phyloP scores from a whole-genome alignment of 2,797 vertebrate species.

The Lutjanus argentimaculatus region DNA sequence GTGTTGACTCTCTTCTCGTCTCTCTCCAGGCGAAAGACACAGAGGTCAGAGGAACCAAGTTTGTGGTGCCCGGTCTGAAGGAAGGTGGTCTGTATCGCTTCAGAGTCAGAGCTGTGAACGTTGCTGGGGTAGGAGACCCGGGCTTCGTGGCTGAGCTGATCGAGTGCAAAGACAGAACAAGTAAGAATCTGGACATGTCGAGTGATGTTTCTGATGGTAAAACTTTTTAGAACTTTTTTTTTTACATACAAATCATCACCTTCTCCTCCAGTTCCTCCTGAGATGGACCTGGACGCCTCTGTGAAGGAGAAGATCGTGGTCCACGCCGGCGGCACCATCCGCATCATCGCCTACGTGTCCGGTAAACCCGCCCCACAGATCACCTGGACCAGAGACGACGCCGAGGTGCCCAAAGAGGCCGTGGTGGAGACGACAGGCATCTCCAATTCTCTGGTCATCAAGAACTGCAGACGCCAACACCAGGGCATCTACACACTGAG shows the following conservation, averaged over 20 bases:
- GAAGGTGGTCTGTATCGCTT: conserved; percentile 96
- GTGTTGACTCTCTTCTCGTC: not conserved
- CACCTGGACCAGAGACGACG: conserved; percentile 92
- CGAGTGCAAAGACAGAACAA: conserved; percentile 96
- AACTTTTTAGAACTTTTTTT: not conserved
- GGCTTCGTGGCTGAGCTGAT: conserved; percentile 94
- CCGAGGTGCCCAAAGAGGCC: conserved; percentile 93
- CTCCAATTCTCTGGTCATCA: conserved; percentile 96
- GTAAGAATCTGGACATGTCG: conserved; percentile 79
- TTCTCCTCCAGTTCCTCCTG: conserved; percentile 89
- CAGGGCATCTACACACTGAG: conserved; percentile 96
- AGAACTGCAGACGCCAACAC: conserved; percentile 93
- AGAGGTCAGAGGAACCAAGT: conserved; percentile 97
- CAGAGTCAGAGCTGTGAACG: conserved; percentile 95
- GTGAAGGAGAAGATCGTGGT: conserved; percentile 98
- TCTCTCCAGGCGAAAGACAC: conserved; percentile 93
- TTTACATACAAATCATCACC: not conserved
- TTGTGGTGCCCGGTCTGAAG: conserved; percentile 93
- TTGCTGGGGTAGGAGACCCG: conserved; percentile 94
- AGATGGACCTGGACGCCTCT: conserved; percentile 95
- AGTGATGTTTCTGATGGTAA: not conserved
- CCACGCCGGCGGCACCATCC: conserved; percentile 96
- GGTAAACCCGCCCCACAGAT: conserved; percentile 95
- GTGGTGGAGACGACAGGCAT: conserved; percentile 94
- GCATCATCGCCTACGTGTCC: conserved; percentile 97